These are phyloP conservation scores for Eriocheir sinensis DNA, from an alignment of 1,140 invertebrate genomes.

Conservation along the genomic window DNA sequence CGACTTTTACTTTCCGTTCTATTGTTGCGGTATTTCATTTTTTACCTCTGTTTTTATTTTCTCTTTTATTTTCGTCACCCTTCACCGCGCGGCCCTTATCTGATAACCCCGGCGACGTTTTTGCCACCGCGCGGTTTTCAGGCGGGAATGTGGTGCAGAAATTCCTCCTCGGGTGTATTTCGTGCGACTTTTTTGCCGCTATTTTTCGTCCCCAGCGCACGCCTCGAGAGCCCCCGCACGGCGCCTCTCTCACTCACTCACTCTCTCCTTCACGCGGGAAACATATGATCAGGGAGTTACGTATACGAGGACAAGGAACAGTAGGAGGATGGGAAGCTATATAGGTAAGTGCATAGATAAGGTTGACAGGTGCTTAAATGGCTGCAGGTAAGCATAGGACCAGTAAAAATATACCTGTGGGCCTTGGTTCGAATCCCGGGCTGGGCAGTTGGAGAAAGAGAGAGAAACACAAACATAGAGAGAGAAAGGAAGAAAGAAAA, in stretches of 20 bases:
- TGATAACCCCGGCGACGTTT: background rate
- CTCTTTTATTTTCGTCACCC: background rate
- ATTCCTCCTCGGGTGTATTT: background rate
- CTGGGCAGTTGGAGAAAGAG: too few species aligned
- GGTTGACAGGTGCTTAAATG: too few species aligned
- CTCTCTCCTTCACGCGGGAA: too few species aligned
- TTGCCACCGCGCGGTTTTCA: background rate
- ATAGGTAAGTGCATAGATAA: too few species aligned
- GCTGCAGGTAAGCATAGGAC: too few species aligned
- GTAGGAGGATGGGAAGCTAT: too few species aligned
- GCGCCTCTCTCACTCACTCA: background rate
- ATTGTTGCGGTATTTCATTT: background rate
- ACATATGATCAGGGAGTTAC: too few species aligned
- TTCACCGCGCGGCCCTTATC: background rate
- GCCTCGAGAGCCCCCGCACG: background rate
- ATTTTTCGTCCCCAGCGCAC: slow-evolving; percentile 13
- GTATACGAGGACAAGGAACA: too few species aligned
- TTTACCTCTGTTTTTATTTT: background rate
- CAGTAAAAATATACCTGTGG: too few species aligned
- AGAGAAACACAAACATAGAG: too few species aligned
- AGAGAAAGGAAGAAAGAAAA: too few species aligned
- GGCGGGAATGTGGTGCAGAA: background rate
- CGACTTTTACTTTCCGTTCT: background rate
- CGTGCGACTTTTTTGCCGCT: background rate
- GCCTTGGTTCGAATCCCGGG: too few species aligned